Evolutionary conservation across 1,140 invertebrate species (phyloP).

Genomic region (Leptestheria dahalacensis): DNA sequence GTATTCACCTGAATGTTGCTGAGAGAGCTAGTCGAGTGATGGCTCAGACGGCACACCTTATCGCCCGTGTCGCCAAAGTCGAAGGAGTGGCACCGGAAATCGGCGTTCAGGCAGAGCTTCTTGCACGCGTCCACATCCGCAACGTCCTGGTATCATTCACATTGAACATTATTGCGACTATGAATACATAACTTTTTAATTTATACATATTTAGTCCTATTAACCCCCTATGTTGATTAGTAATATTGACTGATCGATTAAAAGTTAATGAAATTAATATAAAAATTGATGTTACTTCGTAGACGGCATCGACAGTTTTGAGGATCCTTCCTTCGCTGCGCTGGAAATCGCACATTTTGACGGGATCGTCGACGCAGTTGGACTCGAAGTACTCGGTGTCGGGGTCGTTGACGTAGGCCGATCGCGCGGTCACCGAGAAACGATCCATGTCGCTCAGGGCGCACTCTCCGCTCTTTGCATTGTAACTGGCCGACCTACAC

Average conservation of each 20-base stretch:
- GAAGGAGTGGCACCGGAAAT: slow-evolving; percentile 35
- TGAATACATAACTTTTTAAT: too few species aligned
- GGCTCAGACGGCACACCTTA: slow-evolving; percentile 35
- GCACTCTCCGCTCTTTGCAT: slow-evolving; percentile 30
- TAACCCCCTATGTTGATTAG: too few species aligned
- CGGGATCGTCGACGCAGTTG: slow-evolving; percentile 35
- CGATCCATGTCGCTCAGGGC: slow-evolving; percentile 34
- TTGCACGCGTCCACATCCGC: slow-evolving; percentile 32
- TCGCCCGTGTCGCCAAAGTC: slow-evolving; percentile 33
- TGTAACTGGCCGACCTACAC: slow-evolving; percentile 33
- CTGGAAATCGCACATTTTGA: slow-evolving; percentile 36
- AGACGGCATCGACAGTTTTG: slow-evolving; percentile 37
- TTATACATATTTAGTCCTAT: too few species aligned
- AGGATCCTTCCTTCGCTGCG: slow-evolving; percentile 30
- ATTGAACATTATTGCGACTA: too few species aligned
- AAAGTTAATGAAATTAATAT: too few species aligned
- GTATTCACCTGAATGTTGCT: slow-evolving; percentile 26
- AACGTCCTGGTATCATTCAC: slow-evolving; percentile 28
- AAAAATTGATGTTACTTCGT: slow-evolving; percentile 22
- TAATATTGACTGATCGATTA: too few species aligned
- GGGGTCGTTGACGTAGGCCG: slow-evolving; percentile 20
- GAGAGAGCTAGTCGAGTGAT: slow-evolving; percentile 33
- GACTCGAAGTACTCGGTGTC: slow-evolving; percentile 31
- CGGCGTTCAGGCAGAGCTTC: slow-evolving; percentile 31
- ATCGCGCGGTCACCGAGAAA: slow-evolving; percentile 25